Conservation (phyloP, 2,797 vertebrate species). For the Ptychobarbus kaznakovi region DNA sequence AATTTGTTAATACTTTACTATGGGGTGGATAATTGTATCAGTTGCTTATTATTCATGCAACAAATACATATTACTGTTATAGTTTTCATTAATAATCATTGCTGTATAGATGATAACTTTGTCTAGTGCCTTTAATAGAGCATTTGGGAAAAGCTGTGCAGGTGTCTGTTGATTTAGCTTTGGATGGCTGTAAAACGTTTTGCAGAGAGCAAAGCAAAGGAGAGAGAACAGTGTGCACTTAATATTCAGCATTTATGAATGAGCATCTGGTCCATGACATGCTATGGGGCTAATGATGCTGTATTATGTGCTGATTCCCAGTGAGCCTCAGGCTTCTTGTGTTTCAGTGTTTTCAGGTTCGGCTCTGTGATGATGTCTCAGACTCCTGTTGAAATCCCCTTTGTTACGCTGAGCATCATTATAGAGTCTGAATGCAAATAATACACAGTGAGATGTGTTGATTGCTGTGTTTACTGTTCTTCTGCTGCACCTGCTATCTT, state of each 20-base stretch:
- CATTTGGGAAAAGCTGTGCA: not conserved
- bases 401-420: constrained; percentile 38
- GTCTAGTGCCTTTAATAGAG: no score
- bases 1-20: no score
- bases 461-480: constrained; percentile 42
- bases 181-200: constrained; percentile 1
- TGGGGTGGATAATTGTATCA: no score
- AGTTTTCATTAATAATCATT: no score
- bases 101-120: no score
- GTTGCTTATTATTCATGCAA: no score
- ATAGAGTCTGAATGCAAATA: constrained; percentile 37
- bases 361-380: constrained; percentile 40
- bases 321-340: constrained; percentile 25
- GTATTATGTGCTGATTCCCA: constrained; percentile 44
- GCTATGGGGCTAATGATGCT: constrained; percentile 53
- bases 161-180: constrained; percentile 25
- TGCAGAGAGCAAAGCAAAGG: not conserved
- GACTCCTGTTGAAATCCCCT: constrained; percentile 14
- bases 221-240: constrained; percentile 30
- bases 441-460: constrained; percentile 25
- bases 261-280: constrained; percentile 46
- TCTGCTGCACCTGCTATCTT: constrained; percentile 40
- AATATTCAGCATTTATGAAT: constrained; percentile 48
- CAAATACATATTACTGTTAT: no score
- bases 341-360: constrained; percentile 24